Evolutionary conservation across 23 tunicate genomes (phyloP), one percentile per base, ranked within the genome.

Genomic region (Ascidia mentula): DNA sequence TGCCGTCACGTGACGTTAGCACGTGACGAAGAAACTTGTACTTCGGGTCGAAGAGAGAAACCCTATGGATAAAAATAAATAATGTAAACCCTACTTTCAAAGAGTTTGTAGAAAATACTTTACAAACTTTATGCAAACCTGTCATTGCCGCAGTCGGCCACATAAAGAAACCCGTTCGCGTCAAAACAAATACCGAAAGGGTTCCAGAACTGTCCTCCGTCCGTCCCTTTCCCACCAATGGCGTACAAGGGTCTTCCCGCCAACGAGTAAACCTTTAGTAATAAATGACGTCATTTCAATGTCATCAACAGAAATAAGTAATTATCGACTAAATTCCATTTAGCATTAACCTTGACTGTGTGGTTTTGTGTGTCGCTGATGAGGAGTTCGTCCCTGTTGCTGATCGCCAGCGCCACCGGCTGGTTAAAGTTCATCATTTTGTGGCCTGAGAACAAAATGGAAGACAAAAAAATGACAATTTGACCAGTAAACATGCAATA

Each of bases 121-220:
- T n/a, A n/a, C n/a, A n/a, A n/a, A n/a, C n/a, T n/a, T n/a, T n/a
- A n/a, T 12, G 53, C 53, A 32, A 38, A 91, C 97, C 97, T 91
- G 87, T 91, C 89, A 34, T 91, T 91, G 5, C 97, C 97, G 71
- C 97, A 91, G 81, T 91, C 97, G 8, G 97, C 97, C 34, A 91
- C 97, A 37, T 73, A 77, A n/a, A 91, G 59, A 35, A 81, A 42
- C 5, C 89, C 97, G 20, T 38, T 59, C 31, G 77, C 37, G 59
- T 86, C 90, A 45, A 91, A 73, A 53, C 97, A 91, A 37, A 91
- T 38, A 22, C 97, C 97, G 38, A 91, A 82, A 31, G 97, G 97
- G 72, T 86, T 91, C 97, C 97, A 91, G 40, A 91, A 91, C 59
- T 65, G 22, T 72, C 97, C 97, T 30, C 86, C 90, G 12, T 53